Base-by-base conservation (phyloP, 2,797 vertebrate species). In the Taeniopygia guttata region DNA sequence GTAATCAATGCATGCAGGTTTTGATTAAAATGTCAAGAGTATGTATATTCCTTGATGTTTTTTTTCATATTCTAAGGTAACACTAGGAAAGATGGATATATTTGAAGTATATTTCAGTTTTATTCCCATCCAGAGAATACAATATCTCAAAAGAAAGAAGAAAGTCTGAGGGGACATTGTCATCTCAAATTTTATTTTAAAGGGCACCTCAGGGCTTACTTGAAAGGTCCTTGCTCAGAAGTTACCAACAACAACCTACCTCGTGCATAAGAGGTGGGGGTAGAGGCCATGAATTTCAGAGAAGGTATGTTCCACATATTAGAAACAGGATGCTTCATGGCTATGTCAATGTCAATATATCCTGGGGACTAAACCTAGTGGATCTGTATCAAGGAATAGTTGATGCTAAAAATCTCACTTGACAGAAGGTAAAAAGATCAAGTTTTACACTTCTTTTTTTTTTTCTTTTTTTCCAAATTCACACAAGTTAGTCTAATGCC, bases 401-500 rank as follows among this genome's bases (percentile, higher is more conserved):
- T 74, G 30, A 40, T 27, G 19, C 2, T 80, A 54, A 85, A 91
- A 76, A 30, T 23, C 8, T 84, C 70, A 34, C 15, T 43, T 81
- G 49, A 74, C 36, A 43, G 10, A 89, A 38, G 27, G 16, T 29
- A 91, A 78, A 87, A 81, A 36, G 40, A 48, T 87, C 4, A 60
- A 32, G 10, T 85, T 16, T 42, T 6, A 15, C 23, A 46, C 4
- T 59, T 40, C 14, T 13, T 38, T 30, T 30, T 5, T 18, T 18
- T 21, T 15, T 16, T 3, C 0, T 21, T 42, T 23, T 42, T 43
- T 3, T 5, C 8, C 3, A 2, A 52, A 46, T 34, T 76, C 13
- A 43, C 18, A 29, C 0, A 0, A 15, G 2, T 73, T 79, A 55
- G 1, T 66, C 45, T 70, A 12, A 66, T 34, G 9, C 4, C 6